Conservation (phyloP, 2,113 vertebrate genomes). For the Gila orcuttii region DNA sequence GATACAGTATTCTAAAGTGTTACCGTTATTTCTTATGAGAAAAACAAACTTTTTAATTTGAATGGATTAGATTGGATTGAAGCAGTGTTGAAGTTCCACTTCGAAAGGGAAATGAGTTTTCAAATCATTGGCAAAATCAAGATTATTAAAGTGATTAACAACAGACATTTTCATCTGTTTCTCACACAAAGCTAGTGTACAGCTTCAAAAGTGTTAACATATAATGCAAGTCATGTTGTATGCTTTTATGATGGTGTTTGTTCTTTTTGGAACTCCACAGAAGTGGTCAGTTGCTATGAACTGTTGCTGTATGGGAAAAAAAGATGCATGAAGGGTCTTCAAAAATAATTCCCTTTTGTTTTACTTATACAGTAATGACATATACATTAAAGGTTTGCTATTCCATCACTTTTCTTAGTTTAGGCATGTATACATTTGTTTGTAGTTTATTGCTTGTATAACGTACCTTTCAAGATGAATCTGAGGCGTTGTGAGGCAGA, state of each 20-base stretch:
- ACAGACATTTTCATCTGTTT: background rate
- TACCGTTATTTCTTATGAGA: too few species aligned
- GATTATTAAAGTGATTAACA: background rate
- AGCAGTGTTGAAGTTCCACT: too few species aligned
- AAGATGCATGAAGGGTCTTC: background rate
- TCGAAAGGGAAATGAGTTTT: background rate
- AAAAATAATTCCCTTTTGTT: background rate
- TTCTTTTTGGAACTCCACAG: background rate
- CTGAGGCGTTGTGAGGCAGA: background rate
- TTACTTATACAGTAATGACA: background rate
- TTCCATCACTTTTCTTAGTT: background rate
- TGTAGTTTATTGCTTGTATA: background rate
- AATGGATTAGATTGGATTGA: too few species aligned
- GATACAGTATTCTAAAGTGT: too few species aligned
- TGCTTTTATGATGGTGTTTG: background rate
- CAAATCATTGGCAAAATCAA: background rate
- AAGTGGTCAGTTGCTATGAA: background rate
- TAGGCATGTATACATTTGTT: background rate
- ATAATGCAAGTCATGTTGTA: background rate
- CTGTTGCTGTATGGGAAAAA: background rate
- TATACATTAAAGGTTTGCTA: background rate
- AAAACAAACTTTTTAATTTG: too few species aligned
- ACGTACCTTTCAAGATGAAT: conserved; percentile 1
- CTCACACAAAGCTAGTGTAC: background rate
- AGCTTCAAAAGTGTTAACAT: background rate